Base-by-base conservation (phyloP, 2,113 vertebrate genomes). In the Bufo gargarizans region DNA sequence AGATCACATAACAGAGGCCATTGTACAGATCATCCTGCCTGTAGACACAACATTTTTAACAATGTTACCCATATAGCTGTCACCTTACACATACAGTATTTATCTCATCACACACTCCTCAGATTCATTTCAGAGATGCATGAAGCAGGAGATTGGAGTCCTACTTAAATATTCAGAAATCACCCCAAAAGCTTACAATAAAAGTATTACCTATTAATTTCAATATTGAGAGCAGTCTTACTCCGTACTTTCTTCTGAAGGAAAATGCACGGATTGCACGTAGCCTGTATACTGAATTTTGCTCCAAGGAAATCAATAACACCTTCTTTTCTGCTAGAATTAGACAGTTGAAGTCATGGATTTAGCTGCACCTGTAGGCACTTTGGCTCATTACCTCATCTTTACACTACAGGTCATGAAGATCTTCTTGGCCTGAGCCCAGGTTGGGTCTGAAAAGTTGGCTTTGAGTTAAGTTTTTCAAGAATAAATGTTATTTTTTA, bases 251-350 rank as follows among this genome's bases (percentile, higher is more conserved):
- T 58, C n/a, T 43, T 80, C 14, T 81, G 50, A 43, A 80, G 78
- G 16, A 8, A 19, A 81, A 81, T 43, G 12, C 33, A 61, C 33
- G 9, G 17, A 22, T 80, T 56, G 19, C 22, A 80, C 19, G 78
- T 10, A 45, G 22, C 22, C 9, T 47, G 79, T 81, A 63, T 45
- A 43, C 43, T 20, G 56, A 9, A 20, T 61, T 61, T 63, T 61
- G 56, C 58, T 81, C 14, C 56, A 43, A 45, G 43, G 33, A 45
- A 81, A 47, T 63, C 33, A 47, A 81, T 61, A 81, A 61, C 16
- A 19, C 58, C 58, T 59, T 74, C 71, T 53, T 81, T 56, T 81
- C 79, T 47, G 79, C 79, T 45, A 81, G 33, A 17, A 45, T 81
- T 59, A 81, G 79, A 47, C 22, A 47, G 79, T 45, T 17, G 58